Conservation (phyloP, 2,797 vertebrate species). For the Rallus crepitans region DNA sequence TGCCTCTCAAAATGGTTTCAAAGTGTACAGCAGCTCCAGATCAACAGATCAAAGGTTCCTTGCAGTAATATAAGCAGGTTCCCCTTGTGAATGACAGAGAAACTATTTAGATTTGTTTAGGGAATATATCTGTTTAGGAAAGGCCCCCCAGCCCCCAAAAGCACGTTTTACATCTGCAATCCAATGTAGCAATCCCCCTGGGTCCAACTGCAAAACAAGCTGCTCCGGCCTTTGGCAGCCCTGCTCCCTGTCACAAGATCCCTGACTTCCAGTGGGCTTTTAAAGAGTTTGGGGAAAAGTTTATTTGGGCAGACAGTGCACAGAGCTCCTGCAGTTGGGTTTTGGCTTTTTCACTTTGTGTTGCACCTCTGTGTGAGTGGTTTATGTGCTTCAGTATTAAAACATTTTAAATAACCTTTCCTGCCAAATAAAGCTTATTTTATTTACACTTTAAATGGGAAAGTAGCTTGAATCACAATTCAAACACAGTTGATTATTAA, state of each 20-base stretch:
- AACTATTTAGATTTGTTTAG: neutral
- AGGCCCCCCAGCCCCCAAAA: neutral
- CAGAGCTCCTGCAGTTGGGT: neutral
- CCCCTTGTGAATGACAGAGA: neutral
- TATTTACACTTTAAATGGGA: neutral
- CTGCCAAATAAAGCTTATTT: neutral
- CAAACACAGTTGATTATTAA: neutral
- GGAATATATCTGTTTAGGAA: neutral
- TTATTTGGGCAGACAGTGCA: neutral
- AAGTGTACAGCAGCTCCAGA: neutral
- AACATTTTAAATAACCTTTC: neutral
- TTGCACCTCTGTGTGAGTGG: neutral
- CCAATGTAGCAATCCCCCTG: neutral
- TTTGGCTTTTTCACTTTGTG: neutral
- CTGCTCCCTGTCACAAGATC: slow-evolving; percentile 5
- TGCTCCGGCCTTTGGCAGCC: slow-evolving; percentile 19
- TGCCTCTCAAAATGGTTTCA: neutral
- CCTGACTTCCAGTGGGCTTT: neutral
- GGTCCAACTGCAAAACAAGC: slow-evolving; percentile 12
- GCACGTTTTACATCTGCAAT: neutral
- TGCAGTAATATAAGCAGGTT: neutral
- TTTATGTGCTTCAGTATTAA: neutral
- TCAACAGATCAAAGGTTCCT: neutral
- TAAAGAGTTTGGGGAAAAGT: neutral
- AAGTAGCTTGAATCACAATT: neutral